phyloP scores from a whole-genome alignment of 2,888 invertebrate species.

The Sphaeridia pumilis region DNA sequence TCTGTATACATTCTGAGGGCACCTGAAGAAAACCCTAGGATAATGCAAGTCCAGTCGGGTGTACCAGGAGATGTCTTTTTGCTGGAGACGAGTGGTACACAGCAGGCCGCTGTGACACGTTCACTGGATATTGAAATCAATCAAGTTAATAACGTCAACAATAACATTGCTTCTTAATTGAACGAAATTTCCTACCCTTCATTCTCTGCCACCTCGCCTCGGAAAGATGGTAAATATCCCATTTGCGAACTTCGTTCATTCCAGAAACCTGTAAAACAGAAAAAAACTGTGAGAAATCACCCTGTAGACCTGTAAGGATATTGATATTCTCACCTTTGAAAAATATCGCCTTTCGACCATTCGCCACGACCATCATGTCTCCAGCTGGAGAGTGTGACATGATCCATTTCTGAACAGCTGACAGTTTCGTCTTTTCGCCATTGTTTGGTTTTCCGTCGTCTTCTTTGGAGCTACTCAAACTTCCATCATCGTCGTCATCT shows the following conservation, averaged over 20 bases:
- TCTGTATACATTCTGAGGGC: constrained; percentile 79
- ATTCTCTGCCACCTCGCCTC: constrained; percentile 45
- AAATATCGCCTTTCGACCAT: constrained; percentile 53
- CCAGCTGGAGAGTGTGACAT: constrained; percentile 60
- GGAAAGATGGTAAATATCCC: constrained; percentile 49
- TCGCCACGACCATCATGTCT: constrained; percentile 57
- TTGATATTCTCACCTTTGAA: constrained; percentile 44
- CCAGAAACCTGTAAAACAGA: constrained; percentile 49
- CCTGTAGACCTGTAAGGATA: constrained; percentile 10
- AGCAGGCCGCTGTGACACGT: constrained; percentile 44
- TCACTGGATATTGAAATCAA: constrained; percentile 39
- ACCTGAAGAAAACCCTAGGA: constrained; percentile 75
- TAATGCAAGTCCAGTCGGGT: constrained; percentile 87
- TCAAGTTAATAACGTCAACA: neutral
- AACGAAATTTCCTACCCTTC: constrained; percentile 39
- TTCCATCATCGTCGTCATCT: constrained; percentile 5
- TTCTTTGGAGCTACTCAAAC: constrained; percentile 1
- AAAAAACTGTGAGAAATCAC: constrained; percentile 1
- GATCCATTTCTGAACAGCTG: constrained; percentile 58
- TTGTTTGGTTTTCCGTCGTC: neutral
- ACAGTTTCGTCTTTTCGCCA: constrained; percentile 47
- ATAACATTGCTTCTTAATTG: neutral
- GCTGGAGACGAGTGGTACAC: constrained; percentile 46
- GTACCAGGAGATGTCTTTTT: constrained; percentile 49
- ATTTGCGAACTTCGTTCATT: constrained; percentile 43